A percentile compares a stretch with the other conserved stretches of the same genome.
phyloP scores from a whole-genome alignment of 2,113 vertebrate genomes.

The Sus scrofa region T2T-Sscrofa CM000817.6:119125501-119126000 shows the following conservation, averaged over 20 bases:
- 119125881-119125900: neutral
- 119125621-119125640: no score
- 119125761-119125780: neutral
- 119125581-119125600: no score
- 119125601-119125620: no score
- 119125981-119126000: neutral
- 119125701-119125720: no score
- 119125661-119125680: no score
- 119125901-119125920: neutral
- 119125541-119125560: no score
- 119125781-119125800: conserved; percentile 26
- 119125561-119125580: no score
- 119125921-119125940: neutral
- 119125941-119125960: neutral
- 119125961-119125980: neutral
- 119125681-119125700: no score
- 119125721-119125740: no score
- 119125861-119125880: neutral
- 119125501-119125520: neutral
- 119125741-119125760: no score
- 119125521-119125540: no score
- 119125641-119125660: no score
- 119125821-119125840: neutral
- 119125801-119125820: neutral
- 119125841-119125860: neutral